A percentile compares a stretch with the other conserved stretches of the same genome.
Conservation (phyloP, 2,113 vertebrate species). For the Caretta caretta region DNA sequence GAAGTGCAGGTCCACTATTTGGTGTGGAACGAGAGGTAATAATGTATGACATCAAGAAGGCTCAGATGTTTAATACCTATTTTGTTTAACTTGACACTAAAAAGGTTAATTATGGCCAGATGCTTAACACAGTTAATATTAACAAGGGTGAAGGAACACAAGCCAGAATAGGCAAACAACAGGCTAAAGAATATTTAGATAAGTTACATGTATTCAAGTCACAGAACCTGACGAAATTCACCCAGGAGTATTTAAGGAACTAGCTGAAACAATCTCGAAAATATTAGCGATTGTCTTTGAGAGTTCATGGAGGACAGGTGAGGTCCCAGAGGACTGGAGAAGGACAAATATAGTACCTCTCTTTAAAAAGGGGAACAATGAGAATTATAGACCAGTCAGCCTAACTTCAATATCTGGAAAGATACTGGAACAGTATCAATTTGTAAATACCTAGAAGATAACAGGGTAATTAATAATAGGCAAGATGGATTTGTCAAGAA, state of each 20-base stretch:
- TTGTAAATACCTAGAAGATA: too few species aligned
- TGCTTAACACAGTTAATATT: background rate
- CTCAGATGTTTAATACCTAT: background rate
- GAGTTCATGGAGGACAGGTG: background rate
- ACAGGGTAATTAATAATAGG: too few species aligned
- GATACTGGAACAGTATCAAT: too few species aligned
- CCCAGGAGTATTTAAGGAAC: background rate
- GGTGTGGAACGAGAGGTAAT: background rate
- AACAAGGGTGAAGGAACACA: background rate
- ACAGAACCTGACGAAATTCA: background rate
- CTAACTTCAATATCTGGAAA: too few species aligned
- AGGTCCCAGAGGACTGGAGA: background rate
- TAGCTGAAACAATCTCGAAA: background rate
- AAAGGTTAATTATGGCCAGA: background rate
- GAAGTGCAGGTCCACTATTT: background rate
- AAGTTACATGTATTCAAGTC: background rate
- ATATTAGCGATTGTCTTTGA: background rate
- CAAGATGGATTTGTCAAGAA: too few species aligned
- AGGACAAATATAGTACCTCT: too few species aligned
- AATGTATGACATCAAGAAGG: background rate
- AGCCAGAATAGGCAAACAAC: background rate
- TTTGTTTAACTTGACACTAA: background rate
- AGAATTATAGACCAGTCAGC: too few species aligned
- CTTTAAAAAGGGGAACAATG: too few species aligned
- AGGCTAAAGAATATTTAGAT: background rate